Evolutionary conservation across 1,140 invertebrate genomes (phyloP).

Genomic region (Dendroctonus valens): DNA sequence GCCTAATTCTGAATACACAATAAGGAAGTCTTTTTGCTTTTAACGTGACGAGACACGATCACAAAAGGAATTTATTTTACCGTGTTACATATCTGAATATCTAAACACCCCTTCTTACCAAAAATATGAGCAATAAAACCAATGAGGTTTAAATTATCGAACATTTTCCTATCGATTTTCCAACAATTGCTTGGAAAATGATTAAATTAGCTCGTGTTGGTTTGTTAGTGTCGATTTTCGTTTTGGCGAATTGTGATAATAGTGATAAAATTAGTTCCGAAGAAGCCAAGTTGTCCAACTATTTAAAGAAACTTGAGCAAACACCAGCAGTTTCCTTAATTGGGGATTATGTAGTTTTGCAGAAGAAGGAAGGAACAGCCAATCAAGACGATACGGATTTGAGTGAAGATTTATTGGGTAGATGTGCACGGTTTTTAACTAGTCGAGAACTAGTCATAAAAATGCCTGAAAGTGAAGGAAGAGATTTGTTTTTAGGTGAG

Average conservation of each 20-base stretch:
- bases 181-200: not conserved
- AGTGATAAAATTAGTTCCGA: slow-evolving; percentile 26
- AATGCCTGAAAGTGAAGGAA: slow-evolving; percentile 47
- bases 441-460: slow-evolving; percentile 51
- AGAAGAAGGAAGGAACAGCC: slow-evolving; percentile 41
- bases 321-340: slow-evolving; percentile 48
- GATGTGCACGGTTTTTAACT: slow-evolving; percentile 50
- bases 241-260: slow-evolving; percentile 13
- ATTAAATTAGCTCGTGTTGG: slow-evolving; percentile 1
- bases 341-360: slow-evolving; percentile 48
- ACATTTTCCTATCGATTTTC: not conserved
- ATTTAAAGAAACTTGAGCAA: slow-evolving; percentile 51
- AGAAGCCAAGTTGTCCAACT: slow-evolving; percentile 51
- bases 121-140: slow-evolving; percentile 20
- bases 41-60: slow-evolving; percentile 26
- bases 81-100: slow-evolving; percentile 31
- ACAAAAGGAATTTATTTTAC: slow-evolving; percentile 29
- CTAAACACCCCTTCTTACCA: slow-evolving; percentile 19
- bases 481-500: slow-evolving; percentile 40
- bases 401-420: slow-evolving; percentile 44
- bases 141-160: slow-evolving; percentile 3
- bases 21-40: slow-evolving; percentile 7
- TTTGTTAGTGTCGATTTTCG: not conserved
- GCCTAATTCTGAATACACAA: slow-evolving; percentile 13
- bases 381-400: slow-evolving; percentile 25